These are phyloP conservation scores for Nomada fabriciana DNA, from an alignment of 2,888 invertebrate species.

Conservation along the genomic window DNA sequence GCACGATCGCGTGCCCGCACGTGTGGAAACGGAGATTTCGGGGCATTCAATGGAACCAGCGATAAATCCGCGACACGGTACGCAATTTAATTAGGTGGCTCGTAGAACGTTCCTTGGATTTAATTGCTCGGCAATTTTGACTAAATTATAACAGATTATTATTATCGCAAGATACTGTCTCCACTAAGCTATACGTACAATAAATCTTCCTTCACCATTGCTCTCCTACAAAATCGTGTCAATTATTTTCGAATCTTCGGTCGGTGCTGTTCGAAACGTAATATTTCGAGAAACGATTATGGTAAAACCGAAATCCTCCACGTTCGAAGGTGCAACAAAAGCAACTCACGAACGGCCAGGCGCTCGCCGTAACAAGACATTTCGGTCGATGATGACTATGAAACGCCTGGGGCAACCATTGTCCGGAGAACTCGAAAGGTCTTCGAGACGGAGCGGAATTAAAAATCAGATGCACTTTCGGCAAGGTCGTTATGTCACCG, in stretches of 20 bases:
- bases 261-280: too few relatives aligned
- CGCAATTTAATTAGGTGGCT: constrained; percentile 7
- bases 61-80: neutral
- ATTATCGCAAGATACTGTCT: too few relatives aligned
- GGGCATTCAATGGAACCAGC: neutral
- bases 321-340: constrained; percentile 6
- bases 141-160: too few relatives aligned
- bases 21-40: constrained; percentile 38
- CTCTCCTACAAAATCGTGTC: too few relatives aligned
- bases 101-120: neutral
- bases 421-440: constrained; percentile 51
- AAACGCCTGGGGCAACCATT: constrained; percentile 46
- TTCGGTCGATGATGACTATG: constrained; percentile 64
- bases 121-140: neutral
- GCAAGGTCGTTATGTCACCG: constrained; percentile 68
- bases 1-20: constrained; percentile 37
- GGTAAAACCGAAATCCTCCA: neutral
- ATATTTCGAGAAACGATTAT: too few relatives aligned
- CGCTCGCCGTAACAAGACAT: constrained; percentile 23
- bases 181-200: too few relatives aligned
- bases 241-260: too few relatives aligned
- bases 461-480: constrained; percentile 62
- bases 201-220: too few relatives aligned
- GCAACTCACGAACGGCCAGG: neutral
- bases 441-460: constrained; percentile 49